These are phyloP conservation scores for Drosophila mulleri DNA, from an alignment of 2,888 invertebrate species.

Conservation along the genomic window DNA sequence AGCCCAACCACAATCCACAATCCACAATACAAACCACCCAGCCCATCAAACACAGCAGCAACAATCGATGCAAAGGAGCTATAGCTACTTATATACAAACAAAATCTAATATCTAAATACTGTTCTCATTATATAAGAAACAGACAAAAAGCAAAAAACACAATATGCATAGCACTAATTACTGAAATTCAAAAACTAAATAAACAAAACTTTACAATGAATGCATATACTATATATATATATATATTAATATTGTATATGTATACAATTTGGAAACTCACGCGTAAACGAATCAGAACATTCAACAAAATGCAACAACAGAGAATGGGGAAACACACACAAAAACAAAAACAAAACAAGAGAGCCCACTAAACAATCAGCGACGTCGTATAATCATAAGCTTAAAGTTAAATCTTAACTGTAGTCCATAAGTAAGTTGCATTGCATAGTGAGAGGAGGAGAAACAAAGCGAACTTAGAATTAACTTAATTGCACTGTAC, in stretches of 20 bases:
- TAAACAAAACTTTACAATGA: constrained; percentile 35
- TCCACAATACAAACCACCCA: constrained; percentile 17
- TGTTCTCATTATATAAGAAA: constrained; percentile 24
- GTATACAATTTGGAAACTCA: constrained; percentile 30
- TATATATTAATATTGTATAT: constrained; percentile 23
- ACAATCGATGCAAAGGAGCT: constrained; percentile 76
- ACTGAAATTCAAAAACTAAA: constrained; percentile 36
- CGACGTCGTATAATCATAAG: constrained; percentile 77
- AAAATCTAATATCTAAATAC: constrained; percentile 22
- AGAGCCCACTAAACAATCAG: constrained; percentile 76
- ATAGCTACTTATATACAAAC: constrained; percentile 47
- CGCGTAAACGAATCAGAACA: constrained; percentile 26
- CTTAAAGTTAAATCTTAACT: constrained; percentile 76
- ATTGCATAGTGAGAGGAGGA: constrained; percentile 53
- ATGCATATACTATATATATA: constrained; percentile 16
- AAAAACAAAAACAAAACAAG: constrained; percentile 30
- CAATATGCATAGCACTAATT: constrained; percentile 23
- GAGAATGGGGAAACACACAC: constrained; percentile 47
- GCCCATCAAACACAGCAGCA: constrained; percentile 62
- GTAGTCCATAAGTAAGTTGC: constrained; percentile 67
- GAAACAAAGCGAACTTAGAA: constrained; percentile 37
- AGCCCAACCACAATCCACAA: constrained; percentile 16
- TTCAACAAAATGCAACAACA: constrained; percentile 29
- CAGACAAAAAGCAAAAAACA: neutral
- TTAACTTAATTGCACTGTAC: constrained; percentile 72